Evolutionary conservation across 1,140 invertebrate species (phyloP).

Genomic region (Trissolcus basalis): DNA sequence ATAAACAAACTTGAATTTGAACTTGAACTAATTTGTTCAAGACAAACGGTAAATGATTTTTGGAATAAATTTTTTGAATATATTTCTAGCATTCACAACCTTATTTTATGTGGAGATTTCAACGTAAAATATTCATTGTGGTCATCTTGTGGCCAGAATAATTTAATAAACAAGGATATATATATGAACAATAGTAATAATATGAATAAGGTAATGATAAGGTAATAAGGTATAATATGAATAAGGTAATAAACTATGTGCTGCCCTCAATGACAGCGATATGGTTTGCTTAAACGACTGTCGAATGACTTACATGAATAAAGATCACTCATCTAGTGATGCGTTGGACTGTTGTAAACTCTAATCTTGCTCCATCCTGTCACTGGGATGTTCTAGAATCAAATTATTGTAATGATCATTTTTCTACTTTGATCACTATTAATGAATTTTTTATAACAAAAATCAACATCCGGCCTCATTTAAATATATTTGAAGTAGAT

Average conservation of each 20-base stretch:
- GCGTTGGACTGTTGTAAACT: not conserved
- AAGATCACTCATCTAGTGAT: not conserved
- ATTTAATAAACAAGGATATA: too few species aligned
- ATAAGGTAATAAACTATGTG: not conserved
- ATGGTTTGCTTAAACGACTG: not conserved
- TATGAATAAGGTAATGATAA: too few species aligned
- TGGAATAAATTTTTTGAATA: not conserved
- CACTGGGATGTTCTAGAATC: not conserved
- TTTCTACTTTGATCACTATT: not conserved
- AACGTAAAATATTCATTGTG: not conserved
- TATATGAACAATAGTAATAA: too few species aligned
- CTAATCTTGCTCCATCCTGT: not conserved
- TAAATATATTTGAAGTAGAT: not conserved
- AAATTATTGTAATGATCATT: not conserved
- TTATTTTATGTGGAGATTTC: not conserved
- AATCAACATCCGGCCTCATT: not conserved
- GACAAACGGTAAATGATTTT: not conserved
- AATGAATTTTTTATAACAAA: not conserved
- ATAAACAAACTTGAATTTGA: too few species aligned
- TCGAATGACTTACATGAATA: not conserved
- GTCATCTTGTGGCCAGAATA: not conserved
- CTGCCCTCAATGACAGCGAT: too few species aligned
- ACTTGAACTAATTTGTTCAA: too few species aligned
- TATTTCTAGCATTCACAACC: not conserved
- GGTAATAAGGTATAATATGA: too few species aligned